Base-by-base conservation (phyloP, 2,888 invertebrate genomes). In the Clusia tigrina region DNA sequence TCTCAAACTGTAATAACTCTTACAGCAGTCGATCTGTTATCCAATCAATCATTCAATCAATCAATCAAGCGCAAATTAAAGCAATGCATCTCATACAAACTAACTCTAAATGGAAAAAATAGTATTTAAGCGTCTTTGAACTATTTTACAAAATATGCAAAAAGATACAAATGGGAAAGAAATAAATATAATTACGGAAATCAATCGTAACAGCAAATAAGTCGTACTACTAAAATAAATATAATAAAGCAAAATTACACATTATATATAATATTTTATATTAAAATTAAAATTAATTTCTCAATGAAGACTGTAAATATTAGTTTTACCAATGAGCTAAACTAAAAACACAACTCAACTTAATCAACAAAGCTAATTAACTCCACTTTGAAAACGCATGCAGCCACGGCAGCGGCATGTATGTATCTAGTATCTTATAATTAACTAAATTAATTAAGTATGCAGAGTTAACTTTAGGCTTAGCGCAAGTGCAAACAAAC, bases 11-110 rank as follows among this genome's bases (percentile, higher is more conserved):
- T n/a, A n/a, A n/a, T n/a, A n/a, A n/a, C n/a, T n/a, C n/a, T n/a
- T n/a, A n/a, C n/a, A 26, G 32, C 5, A 32, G 32, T 32, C 32
- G 12, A 9, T 32, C 32, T 9, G 12, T 32, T 12, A 32, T 32
- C 12, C 32, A 32, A 32, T 32, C 32, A 32, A 32, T 32, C 32
- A 32, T 32, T 32, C 32, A 32, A 32, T 32, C 42, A 64, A 65
- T 63, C 57, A 58, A 62, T 54, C 57, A 63, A 58, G n/a, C 55
- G 52, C 48, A 63, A 58, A 58, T 37, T 51, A 60, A 69, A 70
- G 69, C 67, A 70, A 70, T 70, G 67, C 68, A 71, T 66, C 65
- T 67, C 71, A 64, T 66, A 57, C 56, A 63, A 37, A 55, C 24
- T 25, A 58, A 53, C 54, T 32, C 32, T 32, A 9, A 32, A 32